phyloP scores from a whole-genome alignment of 2,113 vertebrate genomes.

The Pseudois nayaur region DNA sequence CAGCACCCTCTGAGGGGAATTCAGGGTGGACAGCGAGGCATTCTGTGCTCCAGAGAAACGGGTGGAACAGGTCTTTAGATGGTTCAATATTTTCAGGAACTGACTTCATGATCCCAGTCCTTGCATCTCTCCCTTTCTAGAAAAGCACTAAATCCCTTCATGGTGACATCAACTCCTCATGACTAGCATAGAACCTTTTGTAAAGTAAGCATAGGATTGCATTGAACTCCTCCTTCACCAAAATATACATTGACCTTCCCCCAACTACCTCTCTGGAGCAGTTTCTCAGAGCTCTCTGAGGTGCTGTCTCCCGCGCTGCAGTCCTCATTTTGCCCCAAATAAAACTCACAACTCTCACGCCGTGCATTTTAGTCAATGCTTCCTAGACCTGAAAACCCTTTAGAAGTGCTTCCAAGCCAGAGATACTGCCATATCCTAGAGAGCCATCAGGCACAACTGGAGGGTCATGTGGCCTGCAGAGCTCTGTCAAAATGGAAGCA shows the following conservation, averaged over 20 bases:
- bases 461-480: slow-evolving; percentile 10
- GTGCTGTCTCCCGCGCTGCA: neutral
- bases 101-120: neutral
- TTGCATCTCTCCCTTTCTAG: neutral
- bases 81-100: neutral
- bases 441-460: slow-evolving; percentile 19
- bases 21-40: neutral
- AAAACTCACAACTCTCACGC: neutral
- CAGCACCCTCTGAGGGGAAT: neutral
- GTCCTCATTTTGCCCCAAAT: neutral
- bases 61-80: neutral
- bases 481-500: slow-evolving; percentile 69
- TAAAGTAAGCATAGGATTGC: neutral
- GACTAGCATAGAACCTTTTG: neutral
- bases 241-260: neutral
- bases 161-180: neutral
- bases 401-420: slow-evolving; percentile 51
- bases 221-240: neutral
- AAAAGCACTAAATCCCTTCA: neutral
- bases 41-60: neutral
- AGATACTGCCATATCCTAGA: slow-evolving; percentile 36
- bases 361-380: neutral
- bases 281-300: neutral
- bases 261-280: neutral
- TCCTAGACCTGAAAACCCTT: slow-evolving; percentile 10